These are phyloP conservation scores for Lucilia cuprina DNA, from an alignment of 1,140 invertebrate species.

Conservation along the genomic window DNA sequence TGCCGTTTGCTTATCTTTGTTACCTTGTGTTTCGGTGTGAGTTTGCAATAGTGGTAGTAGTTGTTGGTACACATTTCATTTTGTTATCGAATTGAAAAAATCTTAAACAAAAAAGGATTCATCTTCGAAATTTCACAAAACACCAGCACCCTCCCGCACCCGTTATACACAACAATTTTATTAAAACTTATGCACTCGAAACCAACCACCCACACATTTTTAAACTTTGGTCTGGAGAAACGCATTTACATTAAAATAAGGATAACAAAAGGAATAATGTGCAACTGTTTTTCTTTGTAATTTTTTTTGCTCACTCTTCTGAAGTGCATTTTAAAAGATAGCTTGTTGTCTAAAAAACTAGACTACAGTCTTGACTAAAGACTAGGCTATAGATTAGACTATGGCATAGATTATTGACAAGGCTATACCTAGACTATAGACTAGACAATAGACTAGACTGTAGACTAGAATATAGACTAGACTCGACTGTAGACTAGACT, in stretches of 20 bases:
- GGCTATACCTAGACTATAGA: no score
- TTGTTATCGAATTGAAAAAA: slow-evolving; percentile 3
- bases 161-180: neutral
- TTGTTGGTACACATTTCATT: slow-evolving; percentile 9
- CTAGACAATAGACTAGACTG: no score
- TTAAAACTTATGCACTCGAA: neutral
- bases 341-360: no score
- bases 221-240: neutral
- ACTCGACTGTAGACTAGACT: no score
- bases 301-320: no score
- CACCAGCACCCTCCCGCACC: neutral
- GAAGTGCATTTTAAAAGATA: no score
- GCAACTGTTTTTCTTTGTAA: neutral
- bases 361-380: no score
- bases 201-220: neutral
- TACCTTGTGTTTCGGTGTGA: neutral
- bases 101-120: slow-evolving; percentile 11
- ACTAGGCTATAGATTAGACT: no score
- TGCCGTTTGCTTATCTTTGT: neutral
- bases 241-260: neutral
- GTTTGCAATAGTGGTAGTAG: neutral
- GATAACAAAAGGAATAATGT: neutral
- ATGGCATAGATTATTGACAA: no score
- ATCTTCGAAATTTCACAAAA: slow-evolving; percentile 1
- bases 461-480: no score